These are phyloP conservation scores for Drosophila jambulina DNA, from an alignment of 1,140 invertebrate genomes.

Conservation along the genomic window DNA sequence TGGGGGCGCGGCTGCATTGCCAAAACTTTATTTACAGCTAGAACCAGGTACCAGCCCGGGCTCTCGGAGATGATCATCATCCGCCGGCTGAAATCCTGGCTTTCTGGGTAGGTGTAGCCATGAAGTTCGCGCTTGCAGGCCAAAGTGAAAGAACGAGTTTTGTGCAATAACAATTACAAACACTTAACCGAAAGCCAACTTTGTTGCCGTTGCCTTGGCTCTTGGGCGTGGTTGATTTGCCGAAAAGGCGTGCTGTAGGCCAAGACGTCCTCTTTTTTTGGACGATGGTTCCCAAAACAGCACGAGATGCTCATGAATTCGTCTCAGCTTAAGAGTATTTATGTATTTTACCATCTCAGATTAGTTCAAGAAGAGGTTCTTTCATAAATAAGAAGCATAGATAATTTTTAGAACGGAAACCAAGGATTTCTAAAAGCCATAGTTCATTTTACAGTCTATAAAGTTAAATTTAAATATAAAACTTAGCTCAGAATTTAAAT, in stretches of 20 bases:
- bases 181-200: slow-evolving; percentile 41
- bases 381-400: not conserved
- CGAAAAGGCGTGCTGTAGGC: slow-evolving; percentile 32
- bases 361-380: not conserved
- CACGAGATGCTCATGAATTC: slow-evolving; percentile 8
- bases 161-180: slow-evolving; percentile 63
- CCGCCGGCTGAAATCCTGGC: slow-evolving; percentile 19
- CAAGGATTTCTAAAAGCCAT: not conserved
- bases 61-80: slow-evolving; percentile 49
- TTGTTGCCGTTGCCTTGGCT: slow-evolving; percentile 16
- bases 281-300: slow-evolving; percentile 1
- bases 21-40: slow-evolving; percentile 81
- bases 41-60: slow-evolving; percentile 44
- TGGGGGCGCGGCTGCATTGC: slow-evolving; percentile 62
- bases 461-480: not conserved
- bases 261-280: slow-evolving; percentile 20
- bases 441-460: not conserved
- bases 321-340: not conserved
- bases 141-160: slow-evolving; percentile 82
- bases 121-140: slow-evolving; percentile 82
- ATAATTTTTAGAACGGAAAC: not conserved
- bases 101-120: slow-evolving; percentile 75
- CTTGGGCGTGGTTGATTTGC: slow-evolving; percentile 38
- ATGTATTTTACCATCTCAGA: not conserved
- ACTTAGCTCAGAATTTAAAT: not conserved